Conservation (phyloP, 2,888 invertebrate species). For the Caenorhabditis uteleia region DNA sequence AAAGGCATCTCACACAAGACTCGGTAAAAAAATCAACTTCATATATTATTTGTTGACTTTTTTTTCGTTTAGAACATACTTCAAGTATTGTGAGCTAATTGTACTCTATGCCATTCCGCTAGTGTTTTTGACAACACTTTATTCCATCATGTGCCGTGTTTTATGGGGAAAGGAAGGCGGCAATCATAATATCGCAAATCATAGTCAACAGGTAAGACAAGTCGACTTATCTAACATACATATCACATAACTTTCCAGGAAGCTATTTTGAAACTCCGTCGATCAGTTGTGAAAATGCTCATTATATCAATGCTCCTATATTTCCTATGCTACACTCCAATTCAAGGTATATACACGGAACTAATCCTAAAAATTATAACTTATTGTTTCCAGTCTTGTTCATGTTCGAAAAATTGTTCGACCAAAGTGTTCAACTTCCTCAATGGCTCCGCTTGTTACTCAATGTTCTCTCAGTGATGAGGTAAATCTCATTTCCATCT, state of each 20-base stretch:
- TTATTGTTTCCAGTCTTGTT: slow-evolving; percentile 37
- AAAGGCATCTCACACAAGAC: slow-evolving; percentile 38
- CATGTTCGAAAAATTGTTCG: slow-evolving; percentile 42
- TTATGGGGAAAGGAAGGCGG: slow-evolving; percentile 48
- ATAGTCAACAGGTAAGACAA: slow-evolving; percentile 45
- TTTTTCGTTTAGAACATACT: slow-evolving; percentile 40
- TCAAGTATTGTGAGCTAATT: slow-evolving; percentile 54
- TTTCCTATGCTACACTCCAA: slow-evolving; percentile 71
- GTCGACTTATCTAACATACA: neutral
- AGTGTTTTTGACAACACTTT: slow-evolving; percentile 53
- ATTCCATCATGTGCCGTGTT: slow-evolving; percentile 55
- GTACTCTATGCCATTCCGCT: slow-evolving; percentile 58
- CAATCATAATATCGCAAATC: slow-evolving; percentile 50
- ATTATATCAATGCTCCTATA: slow-evolving; percentile 71
- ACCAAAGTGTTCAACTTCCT: slow-evolving; percentile 40
- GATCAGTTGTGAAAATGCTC: slow-evolving; percentile 72
- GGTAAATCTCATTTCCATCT: slow-evolving; percentile 19
- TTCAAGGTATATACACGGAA: slow-evolving; percentile 58
- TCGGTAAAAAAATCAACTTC: slow-evolving; percentile 17
- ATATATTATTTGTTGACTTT: neutral
- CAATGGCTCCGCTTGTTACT: slow-evolving; percentile 48
- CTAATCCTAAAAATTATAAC: neutral
- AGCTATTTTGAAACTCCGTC: slow-evolving; percentile 59
- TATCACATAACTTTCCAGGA: slow-evolving; percentile 16
- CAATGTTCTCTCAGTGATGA: slow-evolving; percentile 52